phyloP scores from a whole-genome alignment of 2,797 vertebrate species.

The Ceryle rudis region DNA sequence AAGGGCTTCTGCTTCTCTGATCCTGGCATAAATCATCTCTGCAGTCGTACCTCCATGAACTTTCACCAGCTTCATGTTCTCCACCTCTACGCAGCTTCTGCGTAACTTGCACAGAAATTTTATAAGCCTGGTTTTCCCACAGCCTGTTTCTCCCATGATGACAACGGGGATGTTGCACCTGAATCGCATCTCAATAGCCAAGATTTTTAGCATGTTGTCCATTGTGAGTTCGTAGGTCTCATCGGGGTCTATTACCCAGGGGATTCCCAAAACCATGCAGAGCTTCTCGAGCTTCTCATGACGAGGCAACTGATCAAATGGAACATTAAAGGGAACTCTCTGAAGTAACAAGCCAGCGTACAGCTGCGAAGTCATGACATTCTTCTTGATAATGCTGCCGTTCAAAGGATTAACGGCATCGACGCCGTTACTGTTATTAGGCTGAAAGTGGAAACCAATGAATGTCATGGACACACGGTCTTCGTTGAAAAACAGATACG shows the following conservation, averaged over 20 bases:
- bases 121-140: slow-evolving; percentile 94
- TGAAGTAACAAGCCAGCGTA: slow-evolving; percentile 85
- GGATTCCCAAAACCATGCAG: slow-evolving; percentile 89
- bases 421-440: slow-evolving; percentile 27
- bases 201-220: slow-evolving; percentile 94
- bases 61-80: slow-evolving; percentile 94
- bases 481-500: slow-evolving; percentile 95
- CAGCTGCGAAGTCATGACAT: slow-evolving; percentile 84
- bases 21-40: slow-evolving; percentile 85
- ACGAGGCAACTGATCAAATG: slow-evolving; percentile 88
- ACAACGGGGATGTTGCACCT: slow-evolving; percentile 95
- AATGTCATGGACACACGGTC: slow-evolving; percentile 94
- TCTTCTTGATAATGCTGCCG: slow-evolving; percentile 81
- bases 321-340: slow-evolving; percentile 89
- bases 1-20: slow-evolving; percentile 85
- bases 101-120: slow-evolving; percentile 90
- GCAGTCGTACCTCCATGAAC: slow-evolving; percentile 95
- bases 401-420: slow-evolving; percentile 87
- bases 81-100: slow-evolving; percentile 73
- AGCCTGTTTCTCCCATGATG: slow-evolving; percentile 98
- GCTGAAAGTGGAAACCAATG: slow-evolving; percentile 91
- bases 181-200: slow-evolving; percentile 97
- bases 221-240: slow-evolving; percentile 94
- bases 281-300: slow-evolving; percentile 88
- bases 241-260: slow-evolving; percentile 86